Conservation (phyloP, 2,888 invertebrate species). For the Acrobeloides nanus region DNA sequence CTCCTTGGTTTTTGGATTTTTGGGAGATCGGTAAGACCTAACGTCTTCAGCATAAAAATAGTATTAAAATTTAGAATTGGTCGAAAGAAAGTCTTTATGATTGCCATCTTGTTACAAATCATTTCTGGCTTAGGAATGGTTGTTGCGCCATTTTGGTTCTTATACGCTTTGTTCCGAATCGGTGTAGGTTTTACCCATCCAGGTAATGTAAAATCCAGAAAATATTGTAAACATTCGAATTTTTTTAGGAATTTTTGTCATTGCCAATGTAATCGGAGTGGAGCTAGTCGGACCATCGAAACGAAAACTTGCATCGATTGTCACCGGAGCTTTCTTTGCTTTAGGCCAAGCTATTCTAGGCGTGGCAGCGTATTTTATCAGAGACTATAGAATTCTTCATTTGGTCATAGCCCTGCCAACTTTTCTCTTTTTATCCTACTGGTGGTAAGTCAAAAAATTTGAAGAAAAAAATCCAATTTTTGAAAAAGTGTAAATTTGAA, state of each 20-base stretch:
- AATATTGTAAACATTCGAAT: too few relatives aligned
- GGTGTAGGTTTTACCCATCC: slow-evolving; percentile 71
- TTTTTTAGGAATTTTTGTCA: slow-evolving; percentile 72
- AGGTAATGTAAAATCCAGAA: too few relatives aligned
- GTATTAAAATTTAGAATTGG: slow-evolving; percentile 62
- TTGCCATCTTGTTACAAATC: slow-evolving; percentile 69
- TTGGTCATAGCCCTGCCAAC: slow-evolving; percentile 48
- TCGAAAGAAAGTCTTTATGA: slow-evolving; percentile 67
- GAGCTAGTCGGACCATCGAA: slow-evolving; percentile 56
- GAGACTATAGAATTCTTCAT: slow-evolving; percentile 49
- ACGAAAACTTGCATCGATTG: slow-evolving; percentile 54
- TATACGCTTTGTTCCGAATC: slow-evolving; percentile 67
- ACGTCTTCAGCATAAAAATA: not conserved
- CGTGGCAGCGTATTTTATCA: slow-evolving; percentile 45
- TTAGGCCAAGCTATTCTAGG: slow-evolving; percentile 53
- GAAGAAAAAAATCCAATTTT: too few relatives aligned
- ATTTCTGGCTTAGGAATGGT: slow-evolving; percentile 68
- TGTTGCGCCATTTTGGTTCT: slow-evolving; percentile 66
- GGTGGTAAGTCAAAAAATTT: slow-evolving; percentile 39
- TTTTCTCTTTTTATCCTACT: slow-evolving; percentile 49
- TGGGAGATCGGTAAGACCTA: slow-evolving; percentile 42
- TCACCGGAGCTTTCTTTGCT: slow-evolving; percentile 55
- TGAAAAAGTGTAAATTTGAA: not conserved
- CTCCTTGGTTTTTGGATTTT: slow-evolving; percentile 49
- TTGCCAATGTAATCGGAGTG: slow-evolving; percentile 64